Conservation (phyloP, 2,113 vertebrate genomes). For the Forbesichthys papilliferus region DNA sequence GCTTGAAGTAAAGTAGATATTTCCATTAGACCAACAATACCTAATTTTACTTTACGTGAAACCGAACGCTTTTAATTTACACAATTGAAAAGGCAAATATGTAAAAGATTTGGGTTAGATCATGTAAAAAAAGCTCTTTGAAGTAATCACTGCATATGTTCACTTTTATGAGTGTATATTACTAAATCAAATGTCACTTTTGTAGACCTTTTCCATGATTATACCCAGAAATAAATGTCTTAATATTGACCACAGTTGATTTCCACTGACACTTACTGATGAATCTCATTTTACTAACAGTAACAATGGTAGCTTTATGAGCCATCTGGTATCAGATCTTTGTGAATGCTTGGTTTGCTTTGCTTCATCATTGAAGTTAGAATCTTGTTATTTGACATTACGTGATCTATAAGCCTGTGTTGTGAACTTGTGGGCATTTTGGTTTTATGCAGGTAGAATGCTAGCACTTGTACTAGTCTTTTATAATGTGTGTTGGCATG, state of each 20-base stretch:
- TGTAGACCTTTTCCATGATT: not conserved
- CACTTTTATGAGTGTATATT: too few species aligned
- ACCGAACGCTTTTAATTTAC: too few species aligned
- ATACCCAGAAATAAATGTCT: conserved; percentile 17
- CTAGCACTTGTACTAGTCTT: conserved; percentile 17
- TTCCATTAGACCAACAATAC: too few species aligned
- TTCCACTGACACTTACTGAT: conserved; percentile 6
- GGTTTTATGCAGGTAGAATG: conserved; percentile 22
- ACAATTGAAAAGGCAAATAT: too few species aligned
- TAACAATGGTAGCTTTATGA: conserved; percentile 13
- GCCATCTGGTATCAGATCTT: conserved; percentile 27
- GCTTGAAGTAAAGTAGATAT: too few species aligned
- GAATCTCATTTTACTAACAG: conserved; percentile 43
- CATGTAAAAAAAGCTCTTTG: too few species aligned
- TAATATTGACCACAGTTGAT: conserved; percentile 23
- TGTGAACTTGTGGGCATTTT: conserved; percentile 34
- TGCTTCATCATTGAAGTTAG: conserved; percentile 13
- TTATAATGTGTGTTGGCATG: conserved; percentile 44
- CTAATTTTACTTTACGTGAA: too few species aligned
- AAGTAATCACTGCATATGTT: too few species aligned
- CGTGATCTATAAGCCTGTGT: conserved; percentile 34
- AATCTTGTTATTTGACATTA: conserved; percentile 18
- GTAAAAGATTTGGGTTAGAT: too few species aligned
- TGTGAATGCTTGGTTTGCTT: conserved; percentile 40
- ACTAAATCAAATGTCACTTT: too few species aligned